A percentile compares a stretch with the other conserved stretches of the same genome.
These are phyloP conservation scores for Buphagus erythrorhynchus DNA, from an alignment of 2,797 vertebrate species.

Conservation along the genomic window DNA sequence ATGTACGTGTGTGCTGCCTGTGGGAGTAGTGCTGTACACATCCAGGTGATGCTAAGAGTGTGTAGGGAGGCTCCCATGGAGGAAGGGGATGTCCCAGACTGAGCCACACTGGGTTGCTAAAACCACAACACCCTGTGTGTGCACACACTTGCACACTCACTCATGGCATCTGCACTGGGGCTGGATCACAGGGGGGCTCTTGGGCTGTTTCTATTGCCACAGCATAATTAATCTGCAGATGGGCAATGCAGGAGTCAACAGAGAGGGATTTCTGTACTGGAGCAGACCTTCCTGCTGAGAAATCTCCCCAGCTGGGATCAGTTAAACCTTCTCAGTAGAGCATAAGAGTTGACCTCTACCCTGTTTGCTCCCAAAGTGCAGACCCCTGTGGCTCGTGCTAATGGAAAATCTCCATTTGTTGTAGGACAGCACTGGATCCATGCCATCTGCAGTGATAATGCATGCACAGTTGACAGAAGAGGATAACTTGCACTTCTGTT, in stretches of 20 bases:
- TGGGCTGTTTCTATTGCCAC: neutral
- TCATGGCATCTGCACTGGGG: neutral
- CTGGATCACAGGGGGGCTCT: neutral
- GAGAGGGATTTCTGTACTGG: neutral
- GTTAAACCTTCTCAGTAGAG: conserved; percentile 20
- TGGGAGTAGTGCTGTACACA: neutral
- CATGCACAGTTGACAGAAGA: conserved; percentile 42
- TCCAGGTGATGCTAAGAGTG: neutral
- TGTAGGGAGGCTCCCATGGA: neutral
- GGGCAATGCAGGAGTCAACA: neutral
- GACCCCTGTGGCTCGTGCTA: conserved; percentile 21
- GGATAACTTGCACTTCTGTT: conserved; percentile 17
- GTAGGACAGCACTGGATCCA: neutral
- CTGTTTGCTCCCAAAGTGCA: neutral
- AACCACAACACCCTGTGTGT: neutral
- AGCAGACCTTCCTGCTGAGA: neutral
- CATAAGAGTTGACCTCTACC: conserved; percentile 18
- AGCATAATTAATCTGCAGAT: neutral
- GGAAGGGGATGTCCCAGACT: neutral
- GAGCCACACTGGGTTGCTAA: neutral
- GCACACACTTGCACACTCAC: neutral
- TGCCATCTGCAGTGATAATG: conserved; percentile 30
- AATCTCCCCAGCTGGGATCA: conserved; percentile 44
- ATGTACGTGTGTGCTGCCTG: neutral
- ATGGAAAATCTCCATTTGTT: conserved; percentile 34